phyloP scores from a whole-genome alignment of 2,888 invertebrate genomes.

The Nasonovia ribisnigri region DNA sequence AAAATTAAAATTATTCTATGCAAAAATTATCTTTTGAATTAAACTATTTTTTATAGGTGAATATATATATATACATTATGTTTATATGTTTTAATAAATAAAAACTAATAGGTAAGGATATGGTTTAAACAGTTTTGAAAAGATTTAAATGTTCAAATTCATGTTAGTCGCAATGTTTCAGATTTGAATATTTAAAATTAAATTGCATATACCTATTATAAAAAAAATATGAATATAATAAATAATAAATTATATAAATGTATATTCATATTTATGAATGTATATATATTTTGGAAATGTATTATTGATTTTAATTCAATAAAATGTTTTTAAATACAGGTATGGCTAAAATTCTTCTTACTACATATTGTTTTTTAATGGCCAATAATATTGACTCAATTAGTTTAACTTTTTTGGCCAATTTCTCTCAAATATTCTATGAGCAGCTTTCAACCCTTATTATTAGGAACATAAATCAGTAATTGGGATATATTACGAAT shows the following conservation, averaged over 20 bases:
- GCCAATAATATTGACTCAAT: background rate
- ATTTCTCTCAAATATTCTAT: background rate
- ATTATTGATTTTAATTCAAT: background rate
- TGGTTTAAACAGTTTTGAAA: too few relatives aligned
- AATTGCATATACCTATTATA: too few relatives aligned
- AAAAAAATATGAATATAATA: background rate
- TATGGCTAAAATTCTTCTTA: background rate
- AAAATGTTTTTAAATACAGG: background rate
- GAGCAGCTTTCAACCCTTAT: background rate
- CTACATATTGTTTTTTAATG: background rate
- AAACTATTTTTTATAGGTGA: background rate
- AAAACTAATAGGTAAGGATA: too few relatives aligned
- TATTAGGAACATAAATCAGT: background rate
- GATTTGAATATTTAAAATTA: too few relatives aligned
- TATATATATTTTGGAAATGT: background rate
- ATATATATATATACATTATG: background rate
- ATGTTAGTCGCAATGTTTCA: too few relatives aligned
- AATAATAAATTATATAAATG: background rate
- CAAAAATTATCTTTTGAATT: background rate
- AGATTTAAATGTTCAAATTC: too few relatives aligned
- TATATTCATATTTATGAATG: background rate
- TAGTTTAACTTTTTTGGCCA: background rate
- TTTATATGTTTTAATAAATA: too few relatives aligned
- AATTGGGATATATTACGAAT: background rate
- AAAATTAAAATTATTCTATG: background rate